A percentile compares a stretch with the other conserved stretches of the same genome.
Evolutionary conservation across 37 sponge, comb jelly and placozoan genomes (phyloP).

Genomic region (Chondrilla cf. caribensis): DNA sequence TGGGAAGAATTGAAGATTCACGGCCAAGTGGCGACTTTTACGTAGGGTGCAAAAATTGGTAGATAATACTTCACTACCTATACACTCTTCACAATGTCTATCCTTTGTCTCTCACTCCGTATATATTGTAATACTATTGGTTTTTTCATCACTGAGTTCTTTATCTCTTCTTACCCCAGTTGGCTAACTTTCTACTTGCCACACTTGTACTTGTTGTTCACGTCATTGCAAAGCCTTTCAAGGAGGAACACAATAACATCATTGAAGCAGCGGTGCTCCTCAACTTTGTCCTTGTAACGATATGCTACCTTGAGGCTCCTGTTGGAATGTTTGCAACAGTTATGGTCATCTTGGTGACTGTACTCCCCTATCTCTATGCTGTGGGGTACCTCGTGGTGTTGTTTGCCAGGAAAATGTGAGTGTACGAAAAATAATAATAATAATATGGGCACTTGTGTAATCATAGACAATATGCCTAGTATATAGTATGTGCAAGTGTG

Average conservation of each 20-base stretch:
- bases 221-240: slow-evolving; percentile 57
- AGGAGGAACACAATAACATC: slow-evolving; percentile 52
- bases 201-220: slow-evolving; percentile 50
- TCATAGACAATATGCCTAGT: no score
- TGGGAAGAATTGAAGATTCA: no score
- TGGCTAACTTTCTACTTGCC: slow-evolving; percentile 28
- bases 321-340: slow-evolving; percentile 21
- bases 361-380: slow-evolving; percentile 66
- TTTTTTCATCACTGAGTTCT: slow-evolving; percentile 53
- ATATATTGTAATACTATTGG: no score
- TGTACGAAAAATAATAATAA: no score
- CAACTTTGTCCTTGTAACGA: slow-evolving; percentile 57
- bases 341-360: slow-evolving; percentile 16
- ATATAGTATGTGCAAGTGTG: no score
- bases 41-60: no score
- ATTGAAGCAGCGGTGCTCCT: slow-evolving; percentile 65
- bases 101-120: no score
- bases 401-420: slow-evolving; percentile 6
- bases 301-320: slow-evolving; percentile 51
- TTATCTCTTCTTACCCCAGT: slow-evolving; percentile 45
- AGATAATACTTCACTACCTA: no score
- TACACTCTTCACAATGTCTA: no score
- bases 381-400: slow-evolving; percentile 9
- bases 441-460: no score
- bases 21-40: no score